Percentiles rank a stretch among this genome's conserved stretches.
Evolutionary conservation across 2,888 invertebrate species (phyloP).

Genomic region (Philopedon plagiatum): DNA sequence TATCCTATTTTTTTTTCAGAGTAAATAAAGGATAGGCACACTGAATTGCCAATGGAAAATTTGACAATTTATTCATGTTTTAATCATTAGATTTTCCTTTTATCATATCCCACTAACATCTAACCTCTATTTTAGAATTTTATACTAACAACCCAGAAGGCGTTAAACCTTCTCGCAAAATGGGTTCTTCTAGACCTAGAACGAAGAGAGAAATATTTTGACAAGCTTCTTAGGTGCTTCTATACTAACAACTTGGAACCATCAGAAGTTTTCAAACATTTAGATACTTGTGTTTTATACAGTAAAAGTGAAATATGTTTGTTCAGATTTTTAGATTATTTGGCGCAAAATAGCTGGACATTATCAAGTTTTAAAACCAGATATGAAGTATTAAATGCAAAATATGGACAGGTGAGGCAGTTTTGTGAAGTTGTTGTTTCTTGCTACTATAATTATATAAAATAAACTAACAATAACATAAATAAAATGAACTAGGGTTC

Average conservation of each 20-base stretch:
- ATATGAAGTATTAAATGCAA: constrained; percentile 69
- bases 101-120: constrained; percentile 24
- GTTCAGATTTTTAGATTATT: constrained; percentile 70
- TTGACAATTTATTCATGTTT: too few species aligned
- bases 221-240: constrained; percentile 70
- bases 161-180: constrained; percentile 70
- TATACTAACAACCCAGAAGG: constrained; percentile 66
- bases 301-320: constrained; percentile 73
- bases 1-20: too few species aligned
- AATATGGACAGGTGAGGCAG: constrained; percentile 67
- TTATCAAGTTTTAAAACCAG: constrained; percentile 69
- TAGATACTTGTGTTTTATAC: constrained; percentile 73
- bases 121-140: constrained; percentile 61
- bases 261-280: constrained; percentile 70
- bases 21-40: too few species aligned
- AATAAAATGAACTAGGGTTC: too few species aligned
- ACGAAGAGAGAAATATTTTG: constrained; percentile 72
- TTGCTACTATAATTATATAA: too few species aligned
- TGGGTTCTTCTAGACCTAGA: constrained; percentile 71
- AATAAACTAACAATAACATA: too few species aligned
- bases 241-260: constrained; percentile 70
- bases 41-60: too few species aligned
- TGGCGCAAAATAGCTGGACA: constrained; percentile 70
- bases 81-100: too few species aligned
- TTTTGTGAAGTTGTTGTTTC: too few species aligned